A percentile compares a stretch with the other conserved stretches of the same genome.
phyloP scores from a whole-genome alignment of 2,797 vertebrate genomes.

The Knipowitschia caucasica region DNA sequence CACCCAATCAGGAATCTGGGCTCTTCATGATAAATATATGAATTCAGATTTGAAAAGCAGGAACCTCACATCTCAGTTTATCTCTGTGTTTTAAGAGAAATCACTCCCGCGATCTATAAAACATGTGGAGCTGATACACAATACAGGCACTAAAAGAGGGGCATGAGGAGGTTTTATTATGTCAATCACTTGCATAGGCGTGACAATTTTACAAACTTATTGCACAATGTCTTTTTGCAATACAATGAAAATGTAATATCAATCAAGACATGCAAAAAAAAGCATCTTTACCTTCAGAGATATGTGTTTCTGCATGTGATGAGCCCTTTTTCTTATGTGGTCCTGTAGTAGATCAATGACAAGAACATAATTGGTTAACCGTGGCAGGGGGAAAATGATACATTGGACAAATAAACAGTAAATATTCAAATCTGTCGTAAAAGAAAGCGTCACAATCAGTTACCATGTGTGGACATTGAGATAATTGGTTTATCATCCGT shows the following conservation, averaged over 20 bases:
- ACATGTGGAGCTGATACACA: conserved; percentile 6
- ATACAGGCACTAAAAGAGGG: conserved; percentile 14
- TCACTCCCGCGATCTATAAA: conserved; percentile 24
- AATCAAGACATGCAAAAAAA: conserved; percentile 62
- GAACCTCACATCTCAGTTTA: conserved; percentile 5
- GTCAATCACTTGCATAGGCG: background rate
- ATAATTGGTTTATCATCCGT: conserved; percentile 28
- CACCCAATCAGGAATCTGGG: conserved; percentile 8
- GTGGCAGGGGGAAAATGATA: conserved; percentile 32
- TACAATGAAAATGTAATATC: no score
- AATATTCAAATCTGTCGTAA: conserved; percentile 4
- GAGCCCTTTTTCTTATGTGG: conserved; percentile 75
- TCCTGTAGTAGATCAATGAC: conserved; percentile 67
- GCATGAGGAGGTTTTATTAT: background rate
- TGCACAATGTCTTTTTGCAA: background rate
- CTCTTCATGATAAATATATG: conserved; percentile 10
- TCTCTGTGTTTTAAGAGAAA: conserved; percentile 2
- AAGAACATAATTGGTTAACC: conserved; percentile 42
- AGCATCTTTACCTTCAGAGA: conserved; percentile 74
- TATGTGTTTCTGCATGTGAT: conserved; percentile 72
- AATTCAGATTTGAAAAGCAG: conserved; percentile 2
- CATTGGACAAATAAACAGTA: conserved; percentile 5
- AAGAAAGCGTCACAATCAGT: conserved; percentile 10
- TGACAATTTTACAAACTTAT: background rate
- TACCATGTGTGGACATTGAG: conserved; percentile 18